Percentiles rank a stretch among this genome's conserved stretches.
These are phyloP conservation scores for Ridgeia piscesae DNA, from an alignment of 1,140 invertebrate genomes.

Conservation along the genomic window DNA sequence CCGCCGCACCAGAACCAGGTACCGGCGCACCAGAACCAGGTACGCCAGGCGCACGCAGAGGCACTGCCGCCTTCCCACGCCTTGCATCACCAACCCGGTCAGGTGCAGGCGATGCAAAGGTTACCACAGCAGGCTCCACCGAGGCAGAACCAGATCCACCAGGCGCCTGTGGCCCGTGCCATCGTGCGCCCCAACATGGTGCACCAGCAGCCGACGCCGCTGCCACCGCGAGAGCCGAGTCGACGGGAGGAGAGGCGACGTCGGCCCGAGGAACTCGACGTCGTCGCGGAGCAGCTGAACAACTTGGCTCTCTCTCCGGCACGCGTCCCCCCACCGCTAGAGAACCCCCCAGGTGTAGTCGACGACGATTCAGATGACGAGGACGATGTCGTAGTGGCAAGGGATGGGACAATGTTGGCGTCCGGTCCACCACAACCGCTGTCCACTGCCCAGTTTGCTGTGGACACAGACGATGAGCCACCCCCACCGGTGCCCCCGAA, in stretches of 20 bases:
- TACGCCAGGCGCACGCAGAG: no score
- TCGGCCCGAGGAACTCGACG: constrained; percentile 79
- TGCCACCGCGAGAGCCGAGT: not conserved
- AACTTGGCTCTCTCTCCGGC: constrained; percentile 72
- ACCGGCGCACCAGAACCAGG: no score
- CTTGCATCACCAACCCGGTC: not conserved
- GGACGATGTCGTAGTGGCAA: constrained; percentile 60
- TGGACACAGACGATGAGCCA: not conserved
- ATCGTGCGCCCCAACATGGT: not conserved
- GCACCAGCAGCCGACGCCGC: not conserved
- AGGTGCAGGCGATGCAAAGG: constrained; percentile 19
- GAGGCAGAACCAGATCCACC: constrained; percentile 8
- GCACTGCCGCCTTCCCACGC: no score
- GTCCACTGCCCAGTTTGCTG: constrained; percentile 57
- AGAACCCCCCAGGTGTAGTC: constrained; percentile 36
- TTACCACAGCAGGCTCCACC: constrained; percentile 7
- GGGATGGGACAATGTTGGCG: constrained; percentile 90
- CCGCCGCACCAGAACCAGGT: no score
- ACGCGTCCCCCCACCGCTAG: constrained; percentile 39
- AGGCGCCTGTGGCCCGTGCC: not conserved
- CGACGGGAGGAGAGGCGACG: not conserved
- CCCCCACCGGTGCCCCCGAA: not conserved
- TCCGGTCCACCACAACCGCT: constrained; percentile 95
- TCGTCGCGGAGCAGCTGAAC: constrained; percentile 88
- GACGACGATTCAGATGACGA: constrained; percentile 54